phyloP scores from a whole-genome alignment of 2,113 vertebrate genomes.

The Heterocephalus glaber region DNA sequence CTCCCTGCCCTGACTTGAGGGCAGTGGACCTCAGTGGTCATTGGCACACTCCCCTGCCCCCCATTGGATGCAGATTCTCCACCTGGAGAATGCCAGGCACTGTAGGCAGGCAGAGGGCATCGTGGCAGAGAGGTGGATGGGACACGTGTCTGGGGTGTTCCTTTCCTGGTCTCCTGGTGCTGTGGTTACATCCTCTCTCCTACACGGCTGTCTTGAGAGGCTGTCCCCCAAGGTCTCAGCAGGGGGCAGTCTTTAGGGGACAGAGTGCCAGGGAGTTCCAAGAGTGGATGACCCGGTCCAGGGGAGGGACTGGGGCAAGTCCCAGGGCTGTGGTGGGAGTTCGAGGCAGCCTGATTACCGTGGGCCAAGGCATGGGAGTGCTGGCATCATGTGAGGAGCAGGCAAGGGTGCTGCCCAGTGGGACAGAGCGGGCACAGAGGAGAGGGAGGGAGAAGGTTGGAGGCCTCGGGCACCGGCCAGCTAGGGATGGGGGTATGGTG shows the following conservation, averaged over 20 bases:
- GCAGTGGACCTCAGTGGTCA: background rate
- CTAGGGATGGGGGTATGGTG: background rate
- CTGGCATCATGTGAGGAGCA: background rate
- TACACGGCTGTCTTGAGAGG: background rate
- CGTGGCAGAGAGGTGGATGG: background rate
- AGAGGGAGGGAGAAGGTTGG: background rate
- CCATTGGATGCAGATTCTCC: background rate
- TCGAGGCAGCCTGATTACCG: accelerated
- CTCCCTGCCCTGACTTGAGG: background rate
- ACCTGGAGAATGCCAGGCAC: background rate
- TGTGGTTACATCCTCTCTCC: background rate
- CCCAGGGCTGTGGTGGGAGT: background rate
- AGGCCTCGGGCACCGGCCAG: background rate
- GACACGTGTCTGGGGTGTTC: background rate
- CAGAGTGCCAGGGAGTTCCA: background rate
- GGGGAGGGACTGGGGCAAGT: background rate
- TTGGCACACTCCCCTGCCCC: background rate
- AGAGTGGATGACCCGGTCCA: background rate
- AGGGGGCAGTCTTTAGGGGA: background rate
- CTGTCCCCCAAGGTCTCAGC: background rate
- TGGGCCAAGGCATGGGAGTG: background rate
- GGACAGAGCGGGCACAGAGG: background rate
- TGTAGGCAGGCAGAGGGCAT: accelerated
- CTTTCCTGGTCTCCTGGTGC: background rate
- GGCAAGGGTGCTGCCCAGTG: background rate